A percentile compares a stretch with the other conserved stretches of the same genome.
phyloP scores from a whole-genome alignment of 1,140 invertebrate genomes.

The Rhizoglyphus robini region DNA sequence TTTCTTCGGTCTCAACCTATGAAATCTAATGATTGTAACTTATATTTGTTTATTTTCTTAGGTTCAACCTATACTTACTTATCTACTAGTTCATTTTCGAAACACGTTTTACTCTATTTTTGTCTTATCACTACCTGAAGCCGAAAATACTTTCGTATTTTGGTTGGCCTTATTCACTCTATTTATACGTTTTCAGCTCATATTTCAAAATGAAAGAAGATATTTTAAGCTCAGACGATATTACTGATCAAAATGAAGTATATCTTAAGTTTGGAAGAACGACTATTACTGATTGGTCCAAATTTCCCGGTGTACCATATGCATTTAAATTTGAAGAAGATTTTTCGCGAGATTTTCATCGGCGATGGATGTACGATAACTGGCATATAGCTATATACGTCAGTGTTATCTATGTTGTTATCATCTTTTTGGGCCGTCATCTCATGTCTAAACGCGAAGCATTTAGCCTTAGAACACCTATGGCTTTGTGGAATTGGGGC shows the following conservation, averaged over 20 bases:
- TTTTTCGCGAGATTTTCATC: conserved; percentile 51
- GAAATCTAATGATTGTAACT: too few species aligned
- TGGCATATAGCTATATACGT: conserved; percentile 20
- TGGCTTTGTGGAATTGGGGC: conserved; percentile 39
- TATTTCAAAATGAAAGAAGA: neutral
- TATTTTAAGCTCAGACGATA: neutral
- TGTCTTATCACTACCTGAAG: too few species aligned
- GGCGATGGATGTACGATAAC: conserved; percentile 43
- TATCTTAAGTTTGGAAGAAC: conserved; percentile 8
- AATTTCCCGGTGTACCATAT: conserved; percentile 14
- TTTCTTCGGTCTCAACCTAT: too few species aligned
- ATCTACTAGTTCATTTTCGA: too few species aligned
- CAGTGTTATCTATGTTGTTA: conserved; percentile 61
- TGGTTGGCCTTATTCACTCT: too few species aligned
- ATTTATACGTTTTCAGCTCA: too few species aligned
- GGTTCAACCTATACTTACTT: too few species aligned
- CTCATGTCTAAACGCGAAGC: conserved; percentile 63
- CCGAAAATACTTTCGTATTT: too few species aligned
- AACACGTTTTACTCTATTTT: too few species aligned
- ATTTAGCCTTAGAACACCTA: conserved; percentile 56
- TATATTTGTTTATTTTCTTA: too few species aligned
- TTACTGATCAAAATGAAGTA: conserved; percentile 9
- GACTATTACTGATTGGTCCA: neutral
- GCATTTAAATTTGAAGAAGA: conserved; percentile 6
- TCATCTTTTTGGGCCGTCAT: conserved; percentile 75